A percentile compares a stretch with the other conserved stretches of the same genome.
Conservation (phyloP, 2,888 invertebrate genomes). For the Ormyrus rosae region DNA sequence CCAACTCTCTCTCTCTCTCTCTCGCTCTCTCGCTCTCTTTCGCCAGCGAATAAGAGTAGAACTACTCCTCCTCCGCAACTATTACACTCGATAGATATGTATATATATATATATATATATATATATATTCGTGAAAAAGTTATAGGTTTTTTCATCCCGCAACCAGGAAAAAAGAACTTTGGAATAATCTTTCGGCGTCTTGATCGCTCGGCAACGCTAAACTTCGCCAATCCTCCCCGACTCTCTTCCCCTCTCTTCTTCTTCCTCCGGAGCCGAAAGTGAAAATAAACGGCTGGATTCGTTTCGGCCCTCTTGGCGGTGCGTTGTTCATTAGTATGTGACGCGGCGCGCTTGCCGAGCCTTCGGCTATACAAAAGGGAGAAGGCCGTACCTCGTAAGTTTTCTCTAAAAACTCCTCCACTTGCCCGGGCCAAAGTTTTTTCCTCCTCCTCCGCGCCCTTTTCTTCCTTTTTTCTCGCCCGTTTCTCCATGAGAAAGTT, state of each 20-base stretch:
- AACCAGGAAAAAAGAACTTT: not conserved
- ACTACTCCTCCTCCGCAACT: slow-evolving; percentile 9
- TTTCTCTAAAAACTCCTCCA: slow-evolving; percentile 42
- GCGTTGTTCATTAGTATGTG: slow-evolving; percentile 56
- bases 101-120: slow-evolving; percentile 14
- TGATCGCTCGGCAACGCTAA: not conserved
- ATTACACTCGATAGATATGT: slow-evolving; percentile 27
- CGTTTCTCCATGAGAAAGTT: slow-evolving; percentile 1
- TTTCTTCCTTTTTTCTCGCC: not conserved
- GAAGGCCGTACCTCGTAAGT: slow-evolving; percentile 21
- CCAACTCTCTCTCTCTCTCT: slow-evolving; percentile 8
- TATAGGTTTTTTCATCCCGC: slow-evolving; percentile 26
- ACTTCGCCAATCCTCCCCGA: not conserved
- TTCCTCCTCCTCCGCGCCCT: not conserved
- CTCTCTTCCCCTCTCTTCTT: too few species aligned
- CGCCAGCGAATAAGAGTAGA: not conserved
- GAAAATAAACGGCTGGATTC: slow-evolving; percentile 45
- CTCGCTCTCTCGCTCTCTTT: not conserved
- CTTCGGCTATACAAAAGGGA: slow-evolving; percentile 12
- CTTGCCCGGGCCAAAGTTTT: slow-evolving; percentile 22
- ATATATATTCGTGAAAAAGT: slow-evolving; percentile 24
- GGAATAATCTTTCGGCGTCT: slow-evolving; percentile 16
- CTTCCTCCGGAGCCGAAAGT: slow-evolving; percentile 26
- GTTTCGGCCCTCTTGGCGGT: slow-evolving; percentile 7
- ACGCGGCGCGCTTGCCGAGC: slow-evolving; percentile 25